A percentile compares a stretch with the other conserved stretches of the same genome.
phyloP scores from a whole-genome alignment of 1,140 invertebrate genomes.

The Ceratosolen solmsi region DNA sequence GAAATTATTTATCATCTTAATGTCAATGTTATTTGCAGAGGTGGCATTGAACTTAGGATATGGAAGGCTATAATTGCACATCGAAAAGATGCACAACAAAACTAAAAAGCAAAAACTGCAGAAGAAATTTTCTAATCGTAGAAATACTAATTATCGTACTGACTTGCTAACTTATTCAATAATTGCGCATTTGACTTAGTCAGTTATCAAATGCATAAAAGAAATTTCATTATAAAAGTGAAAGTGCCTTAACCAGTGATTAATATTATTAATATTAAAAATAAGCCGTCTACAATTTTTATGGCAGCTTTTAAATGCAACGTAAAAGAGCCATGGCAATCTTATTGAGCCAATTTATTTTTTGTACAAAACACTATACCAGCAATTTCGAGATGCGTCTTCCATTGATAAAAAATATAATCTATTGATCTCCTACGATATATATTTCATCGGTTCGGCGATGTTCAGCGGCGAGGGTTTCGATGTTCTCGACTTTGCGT shows the following conservation, averaged over 20 bases:
- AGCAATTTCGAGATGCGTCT: constrained; percentile 34
- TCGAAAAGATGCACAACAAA: constrained; percentile 56
- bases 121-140: not conserved
- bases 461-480: too few species aligned
- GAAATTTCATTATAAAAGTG: constrained; percentile 18
- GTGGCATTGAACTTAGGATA: constrained; percentile 76
- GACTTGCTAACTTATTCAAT: constrained; percentile 28
- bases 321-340: constrained; percentile 41
- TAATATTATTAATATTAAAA: constrained; percentile 6
- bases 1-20: constrained; percentile 3
- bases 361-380: constrained; percentile 42
- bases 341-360: constrained; percentile 38
- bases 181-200: constrained; percentile 26
- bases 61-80: constrained; percentile 75
- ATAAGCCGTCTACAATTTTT: constrained; percentile 25
- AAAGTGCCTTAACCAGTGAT: constrained; percentile 51
- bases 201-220: constrained; percentile 11
- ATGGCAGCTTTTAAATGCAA: constrained; percentile 32
- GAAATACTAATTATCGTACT: constrained; percentile 41
- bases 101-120: not conserved
- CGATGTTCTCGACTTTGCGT: too few species aligned
- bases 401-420: constrained; percentile 33
- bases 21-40: constrained; percentile 67
- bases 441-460: too few species aligned
- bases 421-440: not conserved